These are phyloP conservation scores for Hydropotes inermis DNA, from an alignment of 2,113 vertebrate genomes.

Conservation along the genomic window DNA sequence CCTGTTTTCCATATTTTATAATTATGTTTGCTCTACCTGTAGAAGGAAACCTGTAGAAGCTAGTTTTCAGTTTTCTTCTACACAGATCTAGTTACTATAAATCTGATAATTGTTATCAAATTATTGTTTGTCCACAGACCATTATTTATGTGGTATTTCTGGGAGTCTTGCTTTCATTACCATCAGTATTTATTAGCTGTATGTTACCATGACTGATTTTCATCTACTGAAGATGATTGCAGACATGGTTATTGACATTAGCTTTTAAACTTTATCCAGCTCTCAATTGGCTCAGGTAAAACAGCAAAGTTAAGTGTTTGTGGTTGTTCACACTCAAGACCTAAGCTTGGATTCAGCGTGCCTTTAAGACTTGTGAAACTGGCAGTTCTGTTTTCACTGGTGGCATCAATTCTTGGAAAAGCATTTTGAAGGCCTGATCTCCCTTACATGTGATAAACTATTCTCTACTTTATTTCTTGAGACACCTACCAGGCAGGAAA, in stretches of 20 bases:
- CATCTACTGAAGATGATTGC: background rate
- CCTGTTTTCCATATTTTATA: slow-evolving; percentile 8
- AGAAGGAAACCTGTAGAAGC: background rate
- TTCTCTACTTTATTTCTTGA: slow-evolving; percentile 33
- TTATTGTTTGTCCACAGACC: background rate
- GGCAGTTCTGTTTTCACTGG: background rate
- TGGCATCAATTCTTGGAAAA: background rate
- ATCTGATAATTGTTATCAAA: background rate
- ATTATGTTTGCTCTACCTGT: background rate
- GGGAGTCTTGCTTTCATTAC: background rate
- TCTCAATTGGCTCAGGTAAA: background rate
- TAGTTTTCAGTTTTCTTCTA: slow-evolving; percentile 9
- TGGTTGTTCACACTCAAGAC: background rate
- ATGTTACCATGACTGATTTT: background rate
- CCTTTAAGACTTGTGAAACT: background rate
- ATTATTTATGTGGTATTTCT: background rate
- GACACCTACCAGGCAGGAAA: background rate
- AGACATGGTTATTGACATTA: background rate
- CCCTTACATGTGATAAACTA: background rate
- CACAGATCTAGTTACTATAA: background rate
- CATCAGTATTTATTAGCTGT: background rate
- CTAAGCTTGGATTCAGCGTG: background rate
- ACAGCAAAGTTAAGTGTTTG: background rate
- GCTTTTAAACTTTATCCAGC: background rate
- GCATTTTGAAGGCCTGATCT: background rate